A percentile compares a stretch with the other conserved stretches of the same genome.
Evolutionary conservation across 2,797 vertebrate species (phyloP).

Genomic region (Threskiornis aethiopicus): DNA sequence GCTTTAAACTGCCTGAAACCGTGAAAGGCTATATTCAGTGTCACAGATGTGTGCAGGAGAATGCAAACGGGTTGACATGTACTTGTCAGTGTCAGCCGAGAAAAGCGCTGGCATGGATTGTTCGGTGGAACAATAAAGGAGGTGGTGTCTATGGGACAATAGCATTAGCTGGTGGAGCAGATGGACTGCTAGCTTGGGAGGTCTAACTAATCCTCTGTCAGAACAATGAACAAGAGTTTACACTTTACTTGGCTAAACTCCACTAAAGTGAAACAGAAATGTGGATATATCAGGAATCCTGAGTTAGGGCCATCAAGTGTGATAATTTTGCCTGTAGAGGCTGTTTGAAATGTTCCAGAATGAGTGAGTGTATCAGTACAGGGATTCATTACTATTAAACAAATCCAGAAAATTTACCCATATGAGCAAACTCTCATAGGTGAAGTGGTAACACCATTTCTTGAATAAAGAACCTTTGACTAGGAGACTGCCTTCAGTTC

Average conservation of each 20-base stretch:
- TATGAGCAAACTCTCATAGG: background rate
- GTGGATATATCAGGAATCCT: background rate
- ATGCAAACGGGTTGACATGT: conserved; percentile 28
- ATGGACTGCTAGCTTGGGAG: conserved; percentile 56
- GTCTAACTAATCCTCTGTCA: conserved; percentile 35
- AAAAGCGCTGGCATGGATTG: conserved; percentile 45
- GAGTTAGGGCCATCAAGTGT: background rate
- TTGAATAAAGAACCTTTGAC: background rate
- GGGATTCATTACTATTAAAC: background rate
- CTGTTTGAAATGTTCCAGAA: background rate
- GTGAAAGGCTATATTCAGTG: conserved; percentile 44
- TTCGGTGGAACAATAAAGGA: conserved; percentile 42
- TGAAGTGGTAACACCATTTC: background rate
- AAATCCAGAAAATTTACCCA: background rate
- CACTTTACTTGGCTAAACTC: background rate
- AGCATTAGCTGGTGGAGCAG: conserved; percentile 54
- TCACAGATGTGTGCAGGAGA: conserved; percentile 40
- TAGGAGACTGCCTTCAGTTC: background rate
- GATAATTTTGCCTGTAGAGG: background rate
- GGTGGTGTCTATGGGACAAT: conserved; percentile 57
- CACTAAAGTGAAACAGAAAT: conserved; percentile 2
- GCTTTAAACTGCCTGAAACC: conserved; percentile 10
- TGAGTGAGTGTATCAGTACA: background rate
- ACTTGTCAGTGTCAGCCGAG: conserved; percentile 59
- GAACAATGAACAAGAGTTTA: conserved; percentile 50